Conservation (phyloP, 2,113 vertebrate species). For the Formicarius rufipectus region DNA sequence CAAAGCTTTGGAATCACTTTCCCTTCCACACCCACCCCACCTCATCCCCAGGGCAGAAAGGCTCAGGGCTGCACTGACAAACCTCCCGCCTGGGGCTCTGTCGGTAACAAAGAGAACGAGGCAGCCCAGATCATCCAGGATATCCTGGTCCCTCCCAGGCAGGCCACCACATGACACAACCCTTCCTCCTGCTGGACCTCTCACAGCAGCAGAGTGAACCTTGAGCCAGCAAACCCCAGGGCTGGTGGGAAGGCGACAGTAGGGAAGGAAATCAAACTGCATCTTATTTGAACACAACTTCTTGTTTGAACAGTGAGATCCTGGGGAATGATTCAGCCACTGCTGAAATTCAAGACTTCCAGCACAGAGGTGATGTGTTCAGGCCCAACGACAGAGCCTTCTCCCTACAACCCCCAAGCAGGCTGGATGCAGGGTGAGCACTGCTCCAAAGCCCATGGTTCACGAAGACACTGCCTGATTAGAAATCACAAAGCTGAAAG, state of each 20-base stretch:
- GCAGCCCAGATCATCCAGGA: constrained; percentile 52
- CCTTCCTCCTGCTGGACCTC: neutral
- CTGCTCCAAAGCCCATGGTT: neutral
- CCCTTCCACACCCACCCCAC: neutral
- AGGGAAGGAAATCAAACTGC: neutral
- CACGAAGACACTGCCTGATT: neutral
- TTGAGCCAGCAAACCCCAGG: constrained; percentile 33
- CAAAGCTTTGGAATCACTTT: neutral
- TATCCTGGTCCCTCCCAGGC: constrained; percentile 57
- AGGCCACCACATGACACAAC: constrained; percentile 54
- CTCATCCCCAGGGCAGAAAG: neutral
- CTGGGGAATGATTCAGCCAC: neutral
- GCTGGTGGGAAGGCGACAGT: neutral
- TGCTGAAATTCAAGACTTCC: neutral
- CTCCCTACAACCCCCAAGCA: neutral
- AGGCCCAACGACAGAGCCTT: neutral
- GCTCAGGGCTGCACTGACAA: neutral
- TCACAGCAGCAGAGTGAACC: constrained; percentile 28
- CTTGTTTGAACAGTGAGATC: constrained; percentile 10
- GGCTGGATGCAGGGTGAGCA: neutral
- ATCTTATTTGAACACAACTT: neutral
- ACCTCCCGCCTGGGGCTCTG: neutral
- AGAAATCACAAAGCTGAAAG: neutral
- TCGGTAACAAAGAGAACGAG: neutral
- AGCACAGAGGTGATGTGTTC: neutral